phyloP scores from a whole-genome alignment of 2,797 vertebrate genomes.

The Lates japonicus region DNA sequence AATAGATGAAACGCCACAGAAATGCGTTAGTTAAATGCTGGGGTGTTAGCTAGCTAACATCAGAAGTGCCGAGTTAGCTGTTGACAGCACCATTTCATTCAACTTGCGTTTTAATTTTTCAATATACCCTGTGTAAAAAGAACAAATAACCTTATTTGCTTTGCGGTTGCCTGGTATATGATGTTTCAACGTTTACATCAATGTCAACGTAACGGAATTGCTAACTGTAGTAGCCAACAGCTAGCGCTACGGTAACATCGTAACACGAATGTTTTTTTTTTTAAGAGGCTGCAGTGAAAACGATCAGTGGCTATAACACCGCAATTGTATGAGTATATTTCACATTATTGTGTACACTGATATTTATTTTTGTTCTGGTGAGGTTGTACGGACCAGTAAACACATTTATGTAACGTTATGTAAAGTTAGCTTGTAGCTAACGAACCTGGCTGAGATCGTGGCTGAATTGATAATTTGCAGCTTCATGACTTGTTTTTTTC shows the following conservation, averaged over 20 bases:
- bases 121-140: rapidly evolving
- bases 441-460: neutral
- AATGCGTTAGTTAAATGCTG: conserved; percentile 4
- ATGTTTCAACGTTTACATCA: neutral
- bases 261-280: conserved; percentile 19
- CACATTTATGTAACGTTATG: neutral
- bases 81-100: neutral
- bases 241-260: neutral
- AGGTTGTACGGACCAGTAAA: rapidly evolving
- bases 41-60: neutral
- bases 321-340: neutral
- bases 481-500: conserved; percentile 17
- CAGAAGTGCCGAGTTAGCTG: neutral
- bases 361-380: rapidly evolving
- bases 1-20: conserved; percentile 37
- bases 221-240: conserved; percentile 10
- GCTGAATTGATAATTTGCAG: conserved; percentile 16
- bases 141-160: rapidly evolving
- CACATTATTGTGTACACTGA: too few species aligned
- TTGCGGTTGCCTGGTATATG: rapidly evolving
- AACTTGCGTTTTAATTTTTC: neutral
- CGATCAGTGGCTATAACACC: neutral
- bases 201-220: neutral
- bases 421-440: conserved; percentile 17
- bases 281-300: neutral